These are phyloP conservation scores for Tethya wilhelma DNA, from an alignment of 37 sponge, comb jelly and placozoan species.

Conservation along the genomic window DNA sequence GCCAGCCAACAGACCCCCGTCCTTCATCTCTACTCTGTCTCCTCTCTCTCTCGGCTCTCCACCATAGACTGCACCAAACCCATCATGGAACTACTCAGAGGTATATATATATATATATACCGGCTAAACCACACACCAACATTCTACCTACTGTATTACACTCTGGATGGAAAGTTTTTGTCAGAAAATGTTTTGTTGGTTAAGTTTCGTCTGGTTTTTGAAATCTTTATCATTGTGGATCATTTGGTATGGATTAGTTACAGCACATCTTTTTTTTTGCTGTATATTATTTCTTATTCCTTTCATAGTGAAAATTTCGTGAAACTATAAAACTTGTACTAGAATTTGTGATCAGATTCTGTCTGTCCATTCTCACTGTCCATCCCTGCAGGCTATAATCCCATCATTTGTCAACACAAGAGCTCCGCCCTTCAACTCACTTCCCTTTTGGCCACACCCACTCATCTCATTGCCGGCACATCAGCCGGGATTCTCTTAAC, in stretches of 20 bases:
- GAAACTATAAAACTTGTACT: no score
- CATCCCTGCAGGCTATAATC: constrained; percentile 41
- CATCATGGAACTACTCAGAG: constrained; percentile 43
- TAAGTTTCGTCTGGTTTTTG: no score
- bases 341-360: no score
- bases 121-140: not conserved
- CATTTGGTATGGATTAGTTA: no score
- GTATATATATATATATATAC: constrained; percentile 15
- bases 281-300: no score
- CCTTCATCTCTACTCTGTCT: constrained; percentile 55
- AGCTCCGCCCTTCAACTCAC: constrained; percentile 54
- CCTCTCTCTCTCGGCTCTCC: constrained; percentile 38
- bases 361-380: no score
- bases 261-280: no score
- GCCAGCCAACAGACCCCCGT: constrained; percentile 18
- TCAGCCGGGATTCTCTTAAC: constrained; percentile 72
- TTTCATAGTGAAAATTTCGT: no score
- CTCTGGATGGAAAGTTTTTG: not conserved
- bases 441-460: constrained; percentile 17
- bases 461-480: constrained; percentile 68
- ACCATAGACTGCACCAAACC: constrained; percentile 56
- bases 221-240: no score
- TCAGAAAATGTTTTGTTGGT: no score
- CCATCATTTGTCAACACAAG: constrained; percentile 74
- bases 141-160: not conserved